phyloP scores from a whole-genome alignment of 2,888 invertebrate genomes.

The Plusia festucae region DNA sequence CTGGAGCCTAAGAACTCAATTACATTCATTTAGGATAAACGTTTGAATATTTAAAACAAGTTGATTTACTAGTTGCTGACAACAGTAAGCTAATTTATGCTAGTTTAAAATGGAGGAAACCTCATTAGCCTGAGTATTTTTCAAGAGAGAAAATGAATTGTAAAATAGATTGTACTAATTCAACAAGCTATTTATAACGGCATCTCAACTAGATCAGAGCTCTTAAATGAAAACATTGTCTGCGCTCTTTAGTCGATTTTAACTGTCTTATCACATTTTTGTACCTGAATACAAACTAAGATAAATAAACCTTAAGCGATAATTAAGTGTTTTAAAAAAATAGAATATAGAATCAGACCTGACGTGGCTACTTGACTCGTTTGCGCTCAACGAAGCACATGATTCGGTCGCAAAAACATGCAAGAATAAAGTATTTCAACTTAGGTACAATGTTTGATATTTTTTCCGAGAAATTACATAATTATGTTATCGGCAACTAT shows the following conservation, averaged over 20 bases:
- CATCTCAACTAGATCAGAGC: no score
- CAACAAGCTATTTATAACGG: no score
- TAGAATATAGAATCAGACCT: neutral
- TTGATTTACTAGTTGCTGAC: neutral
- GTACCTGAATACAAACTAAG: neutral
- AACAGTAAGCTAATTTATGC: neutral
- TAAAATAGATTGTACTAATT: no score
- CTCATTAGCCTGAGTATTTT: neutral
- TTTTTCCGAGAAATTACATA: neutral
- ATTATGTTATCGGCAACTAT: neutral
- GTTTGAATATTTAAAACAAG: conserved; percentile 2
- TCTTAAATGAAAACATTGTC: neutral
- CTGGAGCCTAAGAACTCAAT: neutral
- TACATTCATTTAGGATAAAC: neutral
- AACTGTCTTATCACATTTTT: neutral
- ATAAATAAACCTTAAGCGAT: neutral
- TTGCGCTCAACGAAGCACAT: conserved; percentile 15
- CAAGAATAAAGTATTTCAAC: neutral
- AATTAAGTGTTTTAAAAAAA: neutral
- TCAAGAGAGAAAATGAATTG: neutral
- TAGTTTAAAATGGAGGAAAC: neutral
- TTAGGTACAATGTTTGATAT: neutral
- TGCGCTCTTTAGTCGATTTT: neutral
- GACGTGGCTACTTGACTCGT: conserved; percentile 11
- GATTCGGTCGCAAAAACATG: conserved; percentile 12